Evolutionary conservation across 2,888 invertebrate genomes (phyloP), one percentile per base, ranked within the genome.

Genomic region (Chydorus sphaericus): DNA sequence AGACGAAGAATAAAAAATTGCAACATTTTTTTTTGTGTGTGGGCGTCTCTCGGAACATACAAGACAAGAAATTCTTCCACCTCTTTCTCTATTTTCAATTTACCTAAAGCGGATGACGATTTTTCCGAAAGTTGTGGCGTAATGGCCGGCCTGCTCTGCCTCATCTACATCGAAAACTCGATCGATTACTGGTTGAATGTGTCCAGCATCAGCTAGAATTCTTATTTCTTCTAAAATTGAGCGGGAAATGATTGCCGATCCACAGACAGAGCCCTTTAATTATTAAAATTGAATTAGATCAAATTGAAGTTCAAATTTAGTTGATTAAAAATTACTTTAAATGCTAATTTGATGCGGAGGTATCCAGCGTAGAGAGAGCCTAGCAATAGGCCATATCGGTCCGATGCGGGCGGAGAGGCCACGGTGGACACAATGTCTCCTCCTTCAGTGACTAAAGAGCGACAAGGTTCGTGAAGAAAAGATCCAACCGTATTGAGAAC

Each of bases 101-200:
- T 63, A 71, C 65, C 71, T 68, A 63, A 75, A 74, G 59, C 71
- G 69, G 55, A 75, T 68, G 48, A 75, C 70, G 26, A 73, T 73
- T 63, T 71, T 73, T 20, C 75, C 75, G 58, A 74, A 69, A 28
- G 71, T 67, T 44, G 68, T 65, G 20, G 73, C 66, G 60, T 73
- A 72, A 50, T 69, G 64, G 39, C 74, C 64, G 6, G 75, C 75
- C 59, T 70, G 66, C 59, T 73, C 71, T 16, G 72, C 71, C 60
- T 72, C 71, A 56, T 71, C 68, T 29, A 73, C 70, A 26, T 69
- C 64, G 61, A 70, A 74, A 23, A 72, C 75, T 64, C 74, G 76
- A 60, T 78, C 78, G 2, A 79, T 75, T 33, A 79, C 76, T 5
- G 77, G 74, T 63, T 76, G 76, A 57, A 79, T 64, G 59, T 74